Evolutionary conservation across 2,888 invertebrate species (phyloP), one percentile per base, ranked within the genome.

Genomic region (Calameuta idolon): DNA sequence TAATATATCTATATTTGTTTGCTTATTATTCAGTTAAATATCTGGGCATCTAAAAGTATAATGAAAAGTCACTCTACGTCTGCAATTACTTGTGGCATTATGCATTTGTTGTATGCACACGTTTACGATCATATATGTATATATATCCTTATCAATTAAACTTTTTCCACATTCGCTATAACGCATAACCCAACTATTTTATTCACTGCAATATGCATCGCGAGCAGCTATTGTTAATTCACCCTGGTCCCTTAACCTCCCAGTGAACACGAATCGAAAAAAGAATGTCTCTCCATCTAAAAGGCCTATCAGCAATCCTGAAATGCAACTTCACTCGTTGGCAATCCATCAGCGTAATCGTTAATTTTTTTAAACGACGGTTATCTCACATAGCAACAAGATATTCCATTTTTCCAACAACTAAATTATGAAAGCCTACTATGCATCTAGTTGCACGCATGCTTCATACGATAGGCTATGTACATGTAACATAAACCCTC

Each of bases 271-370:
- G 23, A 55, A 55, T 55, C 55, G 23, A 55, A 23, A 55, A 55
- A 55, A 55, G 55, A 55, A 55, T 55, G 55, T 55, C 55, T 55
- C 55, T 55, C 55, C 55, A 23, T 55, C 23, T 55, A 9, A 55
- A 23, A 55, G 23, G 23, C 23, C 23, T 80, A 75, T 77, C 75
- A 34, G 74, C 33, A 73, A 69, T 75, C 68, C 74, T 76, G 79
- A 34, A 77, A 69, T 75, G 33, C 69, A 71, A 75, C 75, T 78
- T 73, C 74, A 77, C 33, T 75, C 78, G 79, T 79, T 74, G 76
- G 79, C 82, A 78, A 84, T 83, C 80, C 81, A 82, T 83, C 83
- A 83, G 77, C 77, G 82, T 79, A 79, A 81, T 81, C 84, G 76
- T 80, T 80, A 79, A 79, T 83, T 83, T 82, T 81, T 81, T 82